phyloP scores from a whole-genome alignment of 2,888 invertebrate species.

The Macropis europaea region DNA sequence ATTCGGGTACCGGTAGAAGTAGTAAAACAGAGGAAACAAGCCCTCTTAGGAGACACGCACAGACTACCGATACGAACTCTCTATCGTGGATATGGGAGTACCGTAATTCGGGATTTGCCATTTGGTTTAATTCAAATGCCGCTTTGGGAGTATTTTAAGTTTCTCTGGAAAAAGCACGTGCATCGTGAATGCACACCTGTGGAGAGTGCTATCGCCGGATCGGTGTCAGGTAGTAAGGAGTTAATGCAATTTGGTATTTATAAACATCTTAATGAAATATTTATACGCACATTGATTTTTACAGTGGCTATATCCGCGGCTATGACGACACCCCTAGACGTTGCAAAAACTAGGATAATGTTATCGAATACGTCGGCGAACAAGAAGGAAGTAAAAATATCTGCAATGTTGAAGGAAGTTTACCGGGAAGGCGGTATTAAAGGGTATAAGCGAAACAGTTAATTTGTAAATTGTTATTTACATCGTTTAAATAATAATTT shows the following conservation, averaged over 20 bases:
- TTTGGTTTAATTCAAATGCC: constrained; percentile 98
- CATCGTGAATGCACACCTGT: constrained; percentile 81
- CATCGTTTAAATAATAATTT: neutral
- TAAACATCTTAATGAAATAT: neutral
- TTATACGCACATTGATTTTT: constrained; percentile 43
- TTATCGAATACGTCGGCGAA: constrained; percentile 84
- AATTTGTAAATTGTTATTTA: neutral
- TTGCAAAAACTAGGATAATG: constrained; percentile 99
- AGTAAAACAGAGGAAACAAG: constrained; percentile 96
- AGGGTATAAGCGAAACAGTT: constrained; percentile 81
- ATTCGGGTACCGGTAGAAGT: constrained; percentile 98
- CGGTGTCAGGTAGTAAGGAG: constrained; percentile 85
- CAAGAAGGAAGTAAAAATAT: constrained; percentile 79
- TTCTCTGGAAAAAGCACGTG: constrained; percentile 78
- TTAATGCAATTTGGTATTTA: neutral
- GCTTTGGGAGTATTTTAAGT: constrained; percentile 95
- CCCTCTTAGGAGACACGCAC: constrained; percentile 79
- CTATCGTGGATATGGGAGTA: constrained; percentile 90
- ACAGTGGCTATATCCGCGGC: constrained; percentile 90
- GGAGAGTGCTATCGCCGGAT: constrained; percentile 93
- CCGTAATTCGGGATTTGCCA: constrained; percentile 91
- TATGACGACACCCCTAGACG: constrained; percentile 96
- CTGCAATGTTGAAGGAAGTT: constrained; percentile 82
- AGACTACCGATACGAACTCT: constrained; percentile 79
- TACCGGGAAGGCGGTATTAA: constrained; percentile 86